Evolutionary conservation across 2,797 vertebrate genomes (phyloP).

Genomic region (Remorina albescens): DNA sequence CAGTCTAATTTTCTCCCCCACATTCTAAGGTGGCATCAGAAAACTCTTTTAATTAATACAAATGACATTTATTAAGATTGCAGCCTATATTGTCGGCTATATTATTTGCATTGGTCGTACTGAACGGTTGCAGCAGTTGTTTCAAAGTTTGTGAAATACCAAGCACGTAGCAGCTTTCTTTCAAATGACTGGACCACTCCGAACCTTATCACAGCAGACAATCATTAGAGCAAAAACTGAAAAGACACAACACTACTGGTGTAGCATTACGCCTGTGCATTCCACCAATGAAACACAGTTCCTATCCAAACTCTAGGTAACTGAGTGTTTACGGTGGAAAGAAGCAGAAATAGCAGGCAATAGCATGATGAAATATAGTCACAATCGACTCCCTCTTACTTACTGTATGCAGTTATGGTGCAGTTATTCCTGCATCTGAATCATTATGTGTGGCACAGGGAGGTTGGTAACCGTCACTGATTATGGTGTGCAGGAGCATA

Average conservation of each 20-base stretch:
- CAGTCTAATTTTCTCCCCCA: background rate
- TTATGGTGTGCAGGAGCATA: conserved; percentile 89
- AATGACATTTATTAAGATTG: background rate
- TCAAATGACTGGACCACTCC: background rate
- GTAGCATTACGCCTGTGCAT: conserved; percentile 10
- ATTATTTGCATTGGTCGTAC: background rate
- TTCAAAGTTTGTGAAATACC: background rate
- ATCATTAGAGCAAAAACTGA: conserved; percentile 1
- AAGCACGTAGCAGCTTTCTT: background rate
- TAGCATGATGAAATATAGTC: conserved; percentile 10
- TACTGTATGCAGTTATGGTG: conserved; percentile 37
- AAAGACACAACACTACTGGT: background rate
- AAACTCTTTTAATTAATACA: background rate
- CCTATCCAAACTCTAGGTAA: conserved; percentile 14
- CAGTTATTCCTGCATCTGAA: conserved; percentile 83
- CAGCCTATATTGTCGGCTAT: background rate
- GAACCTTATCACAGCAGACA: background rate
- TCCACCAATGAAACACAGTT: conserved; percentile 18
- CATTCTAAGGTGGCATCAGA: conserved; percentile 15
- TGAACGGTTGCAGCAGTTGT: background rate
- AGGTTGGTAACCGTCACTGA: conserved; percentile 87
- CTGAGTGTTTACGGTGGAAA: conserved; percentile 6
- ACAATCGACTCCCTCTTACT: conserved; percentile 30
- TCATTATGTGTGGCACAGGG: conserved; percentile 82
- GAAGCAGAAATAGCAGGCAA: conserved; percentile 13